phyloP scores from a whole-genome alignment of 1,140 invertebrate species.

The Theocolax elegans region DNA sequence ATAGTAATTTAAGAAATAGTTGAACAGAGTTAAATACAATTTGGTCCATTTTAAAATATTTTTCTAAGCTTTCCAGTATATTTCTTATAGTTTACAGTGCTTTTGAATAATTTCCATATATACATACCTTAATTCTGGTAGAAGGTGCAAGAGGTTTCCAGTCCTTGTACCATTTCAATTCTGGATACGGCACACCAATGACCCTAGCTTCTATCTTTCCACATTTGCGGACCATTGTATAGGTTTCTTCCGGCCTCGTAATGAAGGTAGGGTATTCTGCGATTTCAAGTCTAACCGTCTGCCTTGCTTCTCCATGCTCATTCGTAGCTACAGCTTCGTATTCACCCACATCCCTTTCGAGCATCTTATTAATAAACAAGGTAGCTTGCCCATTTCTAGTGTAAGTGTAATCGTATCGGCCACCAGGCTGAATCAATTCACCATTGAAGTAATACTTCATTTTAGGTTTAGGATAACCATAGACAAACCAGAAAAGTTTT shows the following conservation, averaged over 20 bases:
- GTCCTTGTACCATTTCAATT: constrained; percentile 98
- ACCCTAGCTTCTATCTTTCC: constrained; percentile 86
- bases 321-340: constrained; percentile 95
- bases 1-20: neutral
- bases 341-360: constrained; percentile 89
- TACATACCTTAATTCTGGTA: constrained; percentile 78
- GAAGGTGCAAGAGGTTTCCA: constrained; percentile 89
- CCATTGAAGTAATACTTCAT: constrained; percentile 90
- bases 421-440: constrained; percentile 82
- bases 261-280: constrained; percentile 94
- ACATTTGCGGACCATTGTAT: constrained; percentile 78
- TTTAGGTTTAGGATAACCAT: constrained; percentile 91
- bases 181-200: constrained; percentile 90
- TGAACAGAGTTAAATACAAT: neutral
- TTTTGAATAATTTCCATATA: neutral
- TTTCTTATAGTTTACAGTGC: neutral
- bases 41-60: neutral
- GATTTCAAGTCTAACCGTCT: constrained; percentile 84
- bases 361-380: constrained; percentile 87
- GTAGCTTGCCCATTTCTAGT: constrained; percentile 90
- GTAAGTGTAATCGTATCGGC: constrained; percentile 85
- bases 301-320: constrained; percentile 89
- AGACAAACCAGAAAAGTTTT: constrained; percentile 91
- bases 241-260: constrained; percentile 83
- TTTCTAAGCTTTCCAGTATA: neutral